phyloP scores from a whole-genome alignment of 2,113 vertebrate species.

The Vicugna pacos region DNA sequence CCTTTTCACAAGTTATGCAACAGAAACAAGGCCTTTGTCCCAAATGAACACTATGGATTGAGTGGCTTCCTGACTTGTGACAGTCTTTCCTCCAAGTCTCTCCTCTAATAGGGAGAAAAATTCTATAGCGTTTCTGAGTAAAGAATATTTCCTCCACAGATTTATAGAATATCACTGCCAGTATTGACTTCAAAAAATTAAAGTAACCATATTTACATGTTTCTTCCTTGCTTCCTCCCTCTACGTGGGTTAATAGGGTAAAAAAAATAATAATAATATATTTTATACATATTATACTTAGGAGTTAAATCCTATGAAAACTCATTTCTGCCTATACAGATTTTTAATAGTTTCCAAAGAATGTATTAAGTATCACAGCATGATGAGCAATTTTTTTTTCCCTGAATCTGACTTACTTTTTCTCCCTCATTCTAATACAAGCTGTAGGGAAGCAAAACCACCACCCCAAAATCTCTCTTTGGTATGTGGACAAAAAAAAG shows the following conservation, averaged over 20 bases:
- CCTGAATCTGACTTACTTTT: neutral
- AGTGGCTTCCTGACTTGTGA: neutral
- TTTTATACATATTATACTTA: neutral
- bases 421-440: neutral
- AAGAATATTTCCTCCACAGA: neutral
- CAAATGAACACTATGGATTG: neutral
- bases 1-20: neutral
- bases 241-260: neutral
- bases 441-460: neutral
- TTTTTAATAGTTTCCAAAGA: neutral
- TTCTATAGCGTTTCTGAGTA: neutral
- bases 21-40: neutral
- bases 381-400: neutral
- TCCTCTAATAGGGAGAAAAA: neutral
- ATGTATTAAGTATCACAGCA: neutral
- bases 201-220: neutral
- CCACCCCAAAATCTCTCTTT: neutral
- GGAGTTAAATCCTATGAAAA: neutral
- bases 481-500: neutral
- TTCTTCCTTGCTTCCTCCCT: neutral
- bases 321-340: neutral
- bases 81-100: neutral
- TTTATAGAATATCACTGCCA: neutral
- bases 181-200: neutral
- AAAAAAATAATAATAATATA: neutral